These are phyloP conservation scores for Geotrupes spiniger DNA, from an alignment of 2,888 invertebrate species.

Conservation along the genomic window DNA sequence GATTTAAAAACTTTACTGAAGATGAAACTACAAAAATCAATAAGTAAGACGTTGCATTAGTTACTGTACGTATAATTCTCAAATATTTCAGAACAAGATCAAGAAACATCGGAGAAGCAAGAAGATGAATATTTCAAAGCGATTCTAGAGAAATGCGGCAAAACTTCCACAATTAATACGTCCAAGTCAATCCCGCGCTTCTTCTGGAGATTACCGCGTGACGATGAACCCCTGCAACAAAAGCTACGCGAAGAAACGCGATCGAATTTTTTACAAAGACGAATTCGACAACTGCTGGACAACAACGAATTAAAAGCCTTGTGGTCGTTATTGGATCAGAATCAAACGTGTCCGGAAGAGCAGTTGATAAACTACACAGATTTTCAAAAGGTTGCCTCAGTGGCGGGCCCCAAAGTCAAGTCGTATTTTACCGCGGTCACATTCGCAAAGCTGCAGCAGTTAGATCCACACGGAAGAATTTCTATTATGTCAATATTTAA, in stretches of 20 bases:
- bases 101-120: slow-evolving; percentile 18
- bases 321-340: slow-evolving; percentile 80
- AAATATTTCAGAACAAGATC: not conserved
- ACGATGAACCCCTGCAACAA: slow-evolving; percentile 72
- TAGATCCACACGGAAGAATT: slow-evolving; percentile 82
- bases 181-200: slow-evolving; percentile 70
- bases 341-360: slow-evolving; percentile 76
- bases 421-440: slow-evolving; percentile 81
- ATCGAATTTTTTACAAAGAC: slow-evolving; percentile 81
- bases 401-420: slow-evolving; percentile 59
- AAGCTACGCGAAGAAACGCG: slow-evolving; percentile 86
- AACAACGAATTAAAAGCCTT: slow-evolving; percentile 81
- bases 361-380: slow-evolving; percentile 83
- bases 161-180: slow-evolving; percentile 36
- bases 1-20: slow-evolving; percentile 53
- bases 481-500: slow-evolving; percentile 89
- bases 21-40: slow-evolving; percentile 52
- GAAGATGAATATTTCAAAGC: slow-evolving; percentile 42
- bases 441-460: slow-evolving; percentile 83
- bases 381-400: slow-evolving; percentile 73
- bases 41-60: not conserved
- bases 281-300: slow-evolving; percentile 79
- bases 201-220: slow-evolving; percentile 72
- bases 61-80: not conserved
- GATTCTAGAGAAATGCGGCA: slow-evolving; percentile 36